These are phyloP conservation scores for Berghia stephanieae DNA, from an alignment of 1,140 invertebrate genomes.

Conservation along the genomic window DNA sequence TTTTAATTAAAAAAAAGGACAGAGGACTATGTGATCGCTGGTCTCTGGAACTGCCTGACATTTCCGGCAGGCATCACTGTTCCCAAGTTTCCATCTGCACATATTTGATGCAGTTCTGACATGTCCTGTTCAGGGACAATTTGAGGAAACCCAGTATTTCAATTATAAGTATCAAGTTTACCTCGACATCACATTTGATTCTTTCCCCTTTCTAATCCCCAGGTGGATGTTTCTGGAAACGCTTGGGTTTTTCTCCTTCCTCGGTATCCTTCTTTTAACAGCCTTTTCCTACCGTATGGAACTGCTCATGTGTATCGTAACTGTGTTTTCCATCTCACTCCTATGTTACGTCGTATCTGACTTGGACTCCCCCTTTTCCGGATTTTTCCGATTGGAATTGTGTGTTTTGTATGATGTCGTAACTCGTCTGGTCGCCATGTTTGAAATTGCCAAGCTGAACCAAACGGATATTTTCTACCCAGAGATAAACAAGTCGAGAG, in stretches of 20 bases:
- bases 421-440: slow-evolving; percentile 40
- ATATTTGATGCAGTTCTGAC: too few relatives aligned
- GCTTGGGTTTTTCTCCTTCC: slow-evolving; percentile 54
- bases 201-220: neutral
- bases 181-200: too few relatives aligned
- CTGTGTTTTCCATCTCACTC: slow-evolving; percentile 57
- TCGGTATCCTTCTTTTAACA: slow-evolving; percentile 49
- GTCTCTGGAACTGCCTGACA: too few relatives aligned
- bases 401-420: slow-evolving; percentile 44
- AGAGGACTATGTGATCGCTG: too few relatives aligned
- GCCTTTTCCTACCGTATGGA: slow-evolving; percentile 51
- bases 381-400: slow-evolving; percentile 54
- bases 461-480: slow-evolving; percentile 32
- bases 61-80: too few relatives aligned
- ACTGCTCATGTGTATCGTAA: slow-evolving; percentile 56
- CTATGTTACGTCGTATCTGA: slow-evolving; percentile 59
- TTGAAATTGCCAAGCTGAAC: slow-evolving; percentile 33
- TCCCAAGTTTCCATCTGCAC: too few relatives aligned
- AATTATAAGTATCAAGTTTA: too few relatives aligned
- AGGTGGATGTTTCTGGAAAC: slow-evolving; percentile 56
- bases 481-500: too few relatives aligned
- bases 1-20: too few relatives aligned
- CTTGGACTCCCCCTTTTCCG: slow-evolving; percentile 54
- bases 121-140: too few relatives aligned
- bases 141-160: too few relatives aligned